Conservation (phyloP, 2,888 invertebrate genomes). For the Catocala nupta region DNA sequence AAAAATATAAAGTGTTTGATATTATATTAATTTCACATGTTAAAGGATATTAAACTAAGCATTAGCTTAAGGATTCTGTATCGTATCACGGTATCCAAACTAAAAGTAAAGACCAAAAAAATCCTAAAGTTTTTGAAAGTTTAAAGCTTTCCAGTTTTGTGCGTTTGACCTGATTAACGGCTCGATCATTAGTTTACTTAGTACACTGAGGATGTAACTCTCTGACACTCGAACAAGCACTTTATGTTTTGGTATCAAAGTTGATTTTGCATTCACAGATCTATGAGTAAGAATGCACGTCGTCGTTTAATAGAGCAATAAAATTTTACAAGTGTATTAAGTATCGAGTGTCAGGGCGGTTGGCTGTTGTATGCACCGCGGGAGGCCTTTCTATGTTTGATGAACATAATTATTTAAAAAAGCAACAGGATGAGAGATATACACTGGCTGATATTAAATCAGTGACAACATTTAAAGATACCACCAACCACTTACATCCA, state of each 20-base stretch:
- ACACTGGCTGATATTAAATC: too few relatives aligned
- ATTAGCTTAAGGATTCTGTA: too few relatives aligned
- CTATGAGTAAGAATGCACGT: slow-evolving; percentile 23
- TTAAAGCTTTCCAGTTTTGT: slow-evolving; percentile 51
- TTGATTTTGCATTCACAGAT: slow-evolving; percentile 17
- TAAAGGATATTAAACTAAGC: too few relatives aligned
- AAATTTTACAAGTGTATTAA: slow-evolving; percentile 60
- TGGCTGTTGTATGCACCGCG: slow-evolving; percentile 13
- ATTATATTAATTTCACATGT: too few relatives aligned
- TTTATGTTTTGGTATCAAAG: slow-evolving; percentile 2
- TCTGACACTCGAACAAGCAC: slow-evolving; percentile 4
- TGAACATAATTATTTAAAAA: too few relatives aligned
- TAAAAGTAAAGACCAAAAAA: slow-evolving; percentile 42
- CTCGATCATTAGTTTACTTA: slow-evolving; percentile 58
- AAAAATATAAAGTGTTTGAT: too few relatives aligned
- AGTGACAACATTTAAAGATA: too few relatives aligned
- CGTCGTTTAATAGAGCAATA: slow-evolving; percentile 61
- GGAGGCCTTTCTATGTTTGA: too few relatives aligned
- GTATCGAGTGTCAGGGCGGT: slow-evolving; percentile 49
- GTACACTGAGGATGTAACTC: slow-evolving; percentile 43
- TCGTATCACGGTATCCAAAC: slow-evolving; percentile 37
- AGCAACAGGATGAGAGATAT: too few relatives aligned
- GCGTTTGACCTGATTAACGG: slow-evolving; percentile 65
- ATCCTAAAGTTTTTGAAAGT: slow-evolving; percentile 46
- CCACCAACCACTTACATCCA: too few relatives aligned